Conservation (phyloP, 2,113 vertebrate species). For the Pedionomus torquatus region DNA sequence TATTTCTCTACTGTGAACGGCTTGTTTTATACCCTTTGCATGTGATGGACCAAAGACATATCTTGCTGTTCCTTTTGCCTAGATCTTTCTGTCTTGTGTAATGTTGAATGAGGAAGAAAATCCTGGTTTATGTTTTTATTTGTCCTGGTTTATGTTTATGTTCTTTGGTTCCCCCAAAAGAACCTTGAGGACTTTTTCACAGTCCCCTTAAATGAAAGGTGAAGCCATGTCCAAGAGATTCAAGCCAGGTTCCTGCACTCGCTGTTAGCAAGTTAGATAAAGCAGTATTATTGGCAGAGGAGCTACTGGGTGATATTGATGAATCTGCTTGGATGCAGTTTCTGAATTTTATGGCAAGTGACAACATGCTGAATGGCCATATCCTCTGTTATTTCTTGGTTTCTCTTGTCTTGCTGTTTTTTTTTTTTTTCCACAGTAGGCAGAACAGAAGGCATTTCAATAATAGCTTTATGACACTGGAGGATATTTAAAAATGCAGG, state of each 20-base stretch:
- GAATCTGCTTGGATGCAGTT: neutral
- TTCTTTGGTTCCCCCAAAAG: neutral
- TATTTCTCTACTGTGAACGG: neutral
- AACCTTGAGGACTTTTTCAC: neutral
- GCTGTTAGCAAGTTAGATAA: neutral
- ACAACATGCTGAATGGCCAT: neutral
- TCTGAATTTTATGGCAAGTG: neutral
- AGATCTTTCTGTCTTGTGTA: neutral
- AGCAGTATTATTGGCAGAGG: neutral
- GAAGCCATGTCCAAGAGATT: neutral
- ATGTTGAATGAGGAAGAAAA: neutral
- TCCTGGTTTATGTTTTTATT: neutral
- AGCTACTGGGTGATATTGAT: neutral
- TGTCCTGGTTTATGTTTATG: neutral
- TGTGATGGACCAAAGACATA: neutral
- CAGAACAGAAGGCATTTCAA: neutral
- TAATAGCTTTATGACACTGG: neutral
- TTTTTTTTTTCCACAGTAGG: neutral
- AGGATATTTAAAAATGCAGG: neutral
- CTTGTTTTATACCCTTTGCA: neutral
- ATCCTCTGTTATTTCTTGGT: neutral
- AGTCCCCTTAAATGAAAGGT: neutral
- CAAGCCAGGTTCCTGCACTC: neutral
- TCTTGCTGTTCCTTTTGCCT: neutral
- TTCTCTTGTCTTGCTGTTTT: neutral